Conservation (phyloP, 2,113 vertebrate genomes). For the Meriones unguiculatus region DNA sequence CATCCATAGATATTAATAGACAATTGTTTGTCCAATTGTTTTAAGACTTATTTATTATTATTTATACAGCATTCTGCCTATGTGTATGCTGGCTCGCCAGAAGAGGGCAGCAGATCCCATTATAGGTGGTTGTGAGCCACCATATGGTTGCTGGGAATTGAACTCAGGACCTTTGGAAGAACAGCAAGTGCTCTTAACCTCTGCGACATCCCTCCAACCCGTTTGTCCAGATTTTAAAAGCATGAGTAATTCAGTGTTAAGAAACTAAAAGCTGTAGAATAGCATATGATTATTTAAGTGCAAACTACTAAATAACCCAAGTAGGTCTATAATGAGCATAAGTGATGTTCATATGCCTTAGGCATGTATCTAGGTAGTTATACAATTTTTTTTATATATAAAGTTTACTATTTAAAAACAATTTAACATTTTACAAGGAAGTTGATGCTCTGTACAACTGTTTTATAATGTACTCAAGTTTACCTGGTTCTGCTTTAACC, state of each 20-base stretch:
- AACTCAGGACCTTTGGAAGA: too few relatives aligned
- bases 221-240: not conserved
- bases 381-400: not conserved
- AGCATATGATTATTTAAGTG: not conserved
- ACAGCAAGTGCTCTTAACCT: too few relatives aligned
- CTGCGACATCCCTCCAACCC: too few relatives aligned
- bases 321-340: not conserved
- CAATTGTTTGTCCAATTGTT: not conserved
- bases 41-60: too few relatives aligned
- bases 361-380: not conserved
- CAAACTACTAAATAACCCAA: not conserved
- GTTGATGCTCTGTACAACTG: not conserved
- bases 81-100: too few relatives aligned
- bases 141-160: too few relatives aligned
- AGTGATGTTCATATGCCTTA: not conserved
- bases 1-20: not conserved
- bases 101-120: too few relatives aligned
- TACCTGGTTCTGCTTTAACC: not conserved
- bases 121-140: too few relatives aligned
- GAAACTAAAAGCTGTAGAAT: slow-evolving; percentile 16
- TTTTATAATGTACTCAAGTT: not conserved
- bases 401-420: not conserved
- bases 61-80: too few relatives aligned
- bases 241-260: slow-evolving; percentile 14
- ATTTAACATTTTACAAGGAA: not conserved